Conservation (phyloP, 2,888 invertebrate species). For the Lochmaea capreae region DNA sequence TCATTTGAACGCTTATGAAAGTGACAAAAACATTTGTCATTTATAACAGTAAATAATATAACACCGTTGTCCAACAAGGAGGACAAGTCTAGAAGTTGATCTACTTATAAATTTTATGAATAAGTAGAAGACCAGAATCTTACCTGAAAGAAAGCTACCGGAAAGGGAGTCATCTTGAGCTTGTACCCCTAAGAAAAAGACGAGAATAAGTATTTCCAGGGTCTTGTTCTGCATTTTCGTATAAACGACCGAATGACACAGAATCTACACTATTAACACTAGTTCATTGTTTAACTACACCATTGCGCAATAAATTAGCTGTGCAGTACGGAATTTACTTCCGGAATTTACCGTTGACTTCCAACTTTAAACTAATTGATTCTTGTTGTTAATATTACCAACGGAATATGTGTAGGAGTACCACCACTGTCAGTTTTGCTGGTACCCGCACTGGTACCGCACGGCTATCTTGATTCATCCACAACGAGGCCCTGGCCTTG, state of each 20-base stretch:
- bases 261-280: conserved; percentile 57
- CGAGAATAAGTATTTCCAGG: conserved; percentile 50
- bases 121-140: conserved; percentile 38
- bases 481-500: conserved; percentile 50
- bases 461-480: conserved; percentile 58
- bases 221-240: conserved; percentile 50
- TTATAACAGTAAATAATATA: conserved; percentile 46
- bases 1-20: background rate
- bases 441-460: conserved; percentile 54
- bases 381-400: conserved; percentile 48
- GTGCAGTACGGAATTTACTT: conserved; percentile 63
- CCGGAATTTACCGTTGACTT: conserved; percentile 63
- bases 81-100: conserved; percentile 37
- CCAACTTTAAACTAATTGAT: conserved; percentile 42
- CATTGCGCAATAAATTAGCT: conserved; percentile 60
- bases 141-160: conserved; percentile 86
- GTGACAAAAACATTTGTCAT: background rate
- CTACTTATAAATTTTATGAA: conserved; percentile 31
- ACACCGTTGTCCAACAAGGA: conserved; percentile 41
- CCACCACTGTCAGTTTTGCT: conserved; percentile 46
- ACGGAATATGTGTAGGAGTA: conserved; percentile 44
- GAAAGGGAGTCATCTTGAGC: conserved; percentile 83
- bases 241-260: conserved; percentile 40
- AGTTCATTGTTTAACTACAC: conserved; percentile 53
- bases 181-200: conserved; percentile 56